Conservation (phyloP, 1,140 invertebrate species). For the Magallana ariakensis region DNA sequence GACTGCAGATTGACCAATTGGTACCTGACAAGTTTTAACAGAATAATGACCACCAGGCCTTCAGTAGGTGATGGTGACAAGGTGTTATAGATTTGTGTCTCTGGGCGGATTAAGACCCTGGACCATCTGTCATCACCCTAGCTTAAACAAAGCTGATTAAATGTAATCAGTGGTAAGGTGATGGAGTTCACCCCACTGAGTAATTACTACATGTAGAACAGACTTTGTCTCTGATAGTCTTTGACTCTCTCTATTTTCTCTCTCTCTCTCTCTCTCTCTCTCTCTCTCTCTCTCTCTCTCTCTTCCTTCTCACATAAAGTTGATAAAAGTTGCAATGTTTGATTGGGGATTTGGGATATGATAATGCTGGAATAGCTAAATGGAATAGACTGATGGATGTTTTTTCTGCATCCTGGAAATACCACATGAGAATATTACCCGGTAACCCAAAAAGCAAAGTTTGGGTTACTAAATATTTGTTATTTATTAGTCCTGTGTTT, state of each 20-base stretch:
- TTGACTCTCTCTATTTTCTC: background rate
- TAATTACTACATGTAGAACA: background rate
- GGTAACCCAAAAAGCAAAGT: too few relatives aligned
- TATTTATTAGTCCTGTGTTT: too few relatives aligned
- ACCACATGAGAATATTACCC: too few relatives aligned
- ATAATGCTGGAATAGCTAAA: too few relatives aligned
- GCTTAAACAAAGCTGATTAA: conserved; percentile 36
- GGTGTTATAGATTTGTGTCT: conserved; percentile 34
- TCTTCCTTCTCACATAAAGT: too few relatives aligned
- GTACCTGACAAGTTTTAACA: background rate
- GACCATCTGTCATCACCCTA: conserved; percentile 23
- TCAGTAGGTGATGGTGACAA: conserved; percentile 8
- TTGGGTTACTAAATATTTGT: too few relatives aligned
- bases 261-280: too few relatives aligned
- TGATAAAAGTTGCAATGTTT: background rate
- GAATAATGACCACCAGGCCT: background rate
- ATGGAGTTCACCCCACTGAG: background rate
- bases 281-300: too few relatives aligned
- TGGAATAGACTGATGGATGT: too few relatives aligned
- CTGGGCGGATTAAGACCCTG: conserved; percentile 6
- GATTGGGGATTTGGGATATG: too few relatives aligned
- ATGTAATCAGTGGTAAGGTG: conserved; percentile 12
- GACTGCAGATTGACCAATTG: background rate
- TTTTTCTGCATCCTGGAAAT: too few relatives aligned
- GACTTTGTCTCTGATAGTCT: conserved; percentile 1